Evolutionary conservation across 2,888 invertebrate species (phyloP).

Genomic region (Molorchus minor): DNA sequence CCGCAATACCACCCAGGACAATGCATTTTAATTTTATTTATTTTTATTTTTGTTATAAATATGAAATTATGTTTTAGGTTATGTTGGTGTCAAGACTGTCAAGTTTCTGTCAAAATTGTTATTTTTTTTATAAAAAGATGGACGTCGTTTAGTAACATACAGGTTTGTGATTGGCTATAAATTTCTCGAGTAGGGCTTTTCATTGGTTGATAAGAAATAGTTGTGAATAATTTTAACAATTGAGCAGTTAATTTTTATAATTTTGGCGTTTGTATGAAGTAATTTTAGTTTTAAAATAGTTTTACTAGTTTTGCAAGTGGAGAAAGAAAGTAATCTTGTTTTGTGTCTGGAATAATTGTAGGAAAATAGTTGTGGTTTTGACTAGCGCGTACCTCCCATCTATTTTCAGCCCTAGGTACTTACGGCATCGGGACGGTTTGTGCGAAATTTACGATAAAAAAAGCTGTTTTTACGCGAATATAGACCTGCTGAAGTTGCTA

Average conservation of each 20-base stretch:
- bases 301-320: not conserved
- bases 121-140: conserved; percentile 37
- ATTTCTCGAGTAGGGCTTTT: not conserved
- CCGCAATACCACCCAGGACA: conserved; percentile 91
- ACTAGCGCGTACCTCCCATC: conserved; percentile 63
- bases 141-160: conserved; percentile 38
- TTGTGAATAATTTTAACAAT: conserved; percentile 35
- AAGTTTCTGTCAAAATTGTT: conserved; percentile 15
- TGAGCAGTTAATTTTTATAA: conserved; percentile 9
- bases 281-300: not conserved
- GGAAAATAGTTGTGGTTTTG: conserved; percentile 37
- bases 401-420: conserved; percentile 73
- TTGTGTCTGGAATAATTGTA: not conserved
- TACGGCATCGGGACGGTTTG: conserved; percentile 70
- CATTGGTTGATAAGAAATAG: conserved; percentile 38
- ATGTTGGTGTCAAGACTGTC: conserved; percentile 14
- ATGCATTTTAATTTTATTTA: conserved; percentile 44
- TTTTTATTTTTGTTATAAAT: conserved; percentile 28
- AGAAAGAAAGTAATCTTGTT: not conserved
- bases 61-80: too few species aligned
- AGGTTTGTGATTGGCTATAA: conserved; percentile 43
- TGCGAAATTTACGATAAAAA: conserved; percentile 70
- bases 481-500: conserved; percentile 55
- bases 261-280: not conserved
- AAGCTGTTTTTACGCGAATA: conserved; percentile 48